Base-by-base conservation (phyloP, 2,888 invertebrate species). In the Pelosia muscerda region DNA sequence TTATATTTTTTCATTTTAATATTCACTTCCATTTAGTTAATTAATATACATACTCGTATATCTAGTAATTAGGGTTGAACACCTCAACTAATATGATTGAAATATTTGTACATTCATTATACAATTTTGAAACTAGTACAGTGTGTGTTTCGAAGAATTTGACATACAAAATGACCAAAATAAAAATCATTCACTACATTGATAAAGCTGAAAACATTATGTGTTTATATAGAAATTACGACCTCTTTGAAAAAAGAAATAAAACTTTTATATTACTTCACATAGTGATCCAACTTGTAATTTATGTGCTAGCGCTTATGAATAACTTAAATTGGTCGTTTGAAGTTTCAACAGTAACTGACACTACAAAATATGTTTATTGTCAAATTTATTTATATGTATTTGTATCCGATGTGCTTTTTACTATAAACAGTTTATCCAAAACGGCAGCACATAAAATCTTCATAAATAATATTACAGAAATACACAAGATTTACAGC, bases 151-250 rank as follows among this genome's bases (percentile, higher is more conserved):
- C 4, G 1, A 60, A 13, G 2, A 11, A 26, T 42, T 15, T 9
- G 22, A n/a, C n/a, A 13, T 11, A 13, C 8, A 62, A 54, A 23
- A 62, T 62, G 62, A 22, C n/a, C 3, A 31, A 53, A 31, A 31
- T 53, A 1, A 62, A 62, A 62, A 55, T 63, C 1, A 55, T 63
- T 25, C 5, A n/a, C 11, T 55, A 19, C 5, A 31, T 64, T 26
- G 13, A 10, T 5, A 38, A 25, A 13, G 10, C 26, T 22, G 64
- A 64, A 26, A 64, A 57, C 42, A 5, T 42, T 4, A 10, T 64
- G 11, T 1, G 56, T 23, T 23, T 64, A n/a, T 64, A 57, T 22
- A 42, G 42, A 49, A 64, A 63, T n/a, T 63, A 63, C 22, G 15
- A 11, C 1, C 55, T 34, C 38, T 56, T 26, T 19, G 38, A 38